A percentile compares a stretch with the other conserved stretches of the same genome.
phyloP scores from a whole-genome alignment of 2,888 invertebrate species.

The Thyatira batis region DNA sequence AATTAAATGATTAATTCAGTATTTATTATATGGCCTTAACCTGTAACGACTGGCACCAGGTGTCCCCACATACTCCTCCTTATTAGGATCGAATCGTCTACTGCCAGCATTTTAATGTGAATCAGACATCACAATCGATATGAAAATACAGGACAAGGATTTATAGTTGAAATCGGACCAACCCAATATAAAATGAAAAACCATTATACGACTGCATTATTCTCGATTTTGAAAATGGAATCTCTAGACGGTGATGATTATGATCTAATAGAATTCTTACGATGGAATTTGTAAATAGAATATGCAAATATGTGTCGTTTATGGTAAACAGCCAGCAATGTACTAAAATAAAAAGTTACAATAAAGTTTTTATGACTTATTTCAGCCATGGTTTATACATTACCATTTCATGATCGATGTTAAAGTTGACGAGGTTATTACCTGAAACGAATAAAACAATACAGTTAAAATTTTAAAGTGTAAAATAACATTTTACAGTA shows the following conservation, averaged over 20 bases:
- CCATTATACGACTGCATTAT: no score
- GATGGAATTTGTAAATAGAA: no score
- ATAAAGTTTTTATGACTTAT: background rate
- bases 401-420: conserved; percentile 1
- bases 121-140: background rate
- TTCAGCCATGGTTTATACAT: background rate
- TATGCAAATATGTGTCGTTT: no score
- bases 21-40: conserved; percentile 46
- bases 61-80: conserved; percentile 46
- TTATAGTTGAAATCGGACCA: conserved; percentile 13
- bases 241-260: no score
- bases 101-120: conserved; percentile 43
- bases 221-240: no score
- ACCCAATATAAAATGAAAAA: background rate
- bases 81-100: conserved; percentile 40
- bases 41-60: conserved; percentile 39
- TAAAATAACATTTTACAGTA: background rate
- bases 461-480: background rate
- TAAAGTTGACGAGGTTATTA: conserved; percentile 8
- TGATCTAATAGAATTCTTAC: no score
- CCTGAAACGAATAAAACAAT: conserved; percentile 14
- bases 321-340: no score
- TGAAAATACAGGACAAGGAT: conserved; percentile 8
- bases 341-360: no score
- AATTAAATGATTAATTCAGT: no score